A percentile compares a stretch with the other conserved stretches of the same genome.
Evolutionary conservation across 2,888 invertebrate species (phyloP).

Genomic region (Scelioninae gen. 2): DNA sequence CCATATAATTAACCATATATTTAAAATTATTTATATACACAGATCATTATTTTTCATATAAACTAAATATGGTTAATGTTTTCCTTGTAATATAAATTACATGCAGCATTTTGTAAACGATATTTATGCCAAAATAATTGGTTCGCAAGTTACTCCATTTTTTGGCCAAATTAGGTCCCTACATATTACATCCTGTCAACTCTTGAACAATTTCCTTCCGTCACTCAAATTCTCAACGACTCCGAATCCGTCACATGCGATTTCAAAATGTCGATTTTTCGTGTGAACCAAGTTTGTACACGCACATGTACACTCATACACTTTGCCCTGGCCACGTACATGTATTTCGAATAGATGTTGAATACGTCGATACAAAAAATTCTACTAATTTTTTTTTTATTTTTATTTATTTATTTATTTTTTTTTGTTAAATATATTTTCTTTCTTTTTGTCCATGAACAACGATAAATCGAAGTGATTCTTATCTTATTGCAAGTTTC

Average conservation of each 20-base stretch:
- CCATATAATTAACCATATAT: too few species aligned
- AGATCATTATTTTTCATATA: too few species aligned
- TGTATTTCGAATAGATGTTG: constrained; percentile 37
- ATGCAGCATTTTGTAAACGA: too few species aligned
- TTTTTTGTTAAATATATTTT: not conserved
- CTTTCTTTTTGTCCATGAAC: constrained; percentile 32
- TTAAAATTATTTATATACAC: too few species aligned
- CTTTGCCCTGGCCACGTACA: constrained; percentile 10
- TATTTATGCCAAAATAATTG: too few species aligned
- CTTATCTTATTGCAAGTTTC: constrained; percentile 57
- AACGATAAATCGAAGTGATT: constrained; percentile 51
- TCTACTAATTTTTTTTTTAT: constrained; percentile 24
- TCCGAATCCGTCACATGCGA: constrained; percentile 5
- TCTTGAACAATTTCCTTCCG: too few species aligned
- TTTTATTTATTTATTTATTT: not conserved
- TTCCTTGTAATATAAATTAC: too few species aligned
- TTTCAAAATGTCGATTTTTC: constrained; percentile 19
- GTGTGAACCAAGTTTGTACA: constrained; percentile 20
- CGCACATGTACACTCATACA: constrained; percentile 28
- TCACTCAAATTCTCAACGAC: too few species aligned
- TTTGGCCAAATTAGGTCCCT: too few species aligned
- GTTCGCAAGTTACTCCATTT: too few species aligned
- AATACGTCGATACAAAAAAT: constrained; percentile 58
- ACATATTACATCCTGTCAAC: not conserved
- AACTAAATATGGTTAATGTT: too few species aligned